A percentile compares a stretch with the other conserved stretches of the same genome.
Conservation (phyloP, 2,113 vertebrate species). For the Lontra canadensis region DNA sequence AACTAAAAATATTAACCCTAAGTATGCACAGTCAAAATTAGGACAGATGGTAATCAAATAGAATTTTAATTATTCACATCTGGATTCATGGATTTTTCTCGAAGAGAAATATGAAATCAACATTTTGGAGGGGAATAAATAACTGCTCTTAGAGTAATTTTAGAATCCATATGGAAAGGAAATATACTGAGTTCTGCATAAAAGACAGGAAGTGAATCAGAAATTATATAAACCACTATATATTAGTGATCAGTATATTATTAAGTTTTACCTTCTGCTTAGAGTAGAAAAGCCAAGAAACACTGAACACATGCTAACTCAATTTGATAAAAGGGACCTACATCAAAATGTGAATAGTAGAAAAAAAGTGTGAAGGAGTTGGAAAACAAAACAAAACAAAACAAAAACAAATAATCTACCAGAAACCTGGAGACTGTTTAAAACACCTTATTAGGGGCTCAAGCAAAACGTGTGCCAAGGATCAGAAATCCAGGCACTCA, state of each 20-base stretch:
- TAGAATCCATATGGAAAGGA: conserved; percentile 68
- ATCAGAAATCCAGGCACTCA: conserved; percentile 60
- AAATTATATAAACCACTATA: conserved; percentile 57
- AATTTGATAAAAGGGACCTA: conserved; percentile 57
- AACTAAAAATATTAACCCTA: conserved; percentile 40
- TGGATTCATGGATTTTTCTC: conserved; percentile 46
- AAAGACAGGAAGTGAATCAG: conserved; percentile 67
- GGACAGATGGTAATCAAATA: conserved; percentile 45
- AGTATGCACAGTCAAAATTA: conserved; percentile 26
- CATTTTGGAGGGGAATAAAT: conserved; percentile 27
- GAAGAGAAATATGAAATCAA: conserved; percentile 35
- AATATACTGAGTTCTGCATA: conserved; percentile 35
- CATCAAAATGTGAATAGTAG: conserved; percentile 45
- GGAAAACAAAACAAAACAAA: background rate
- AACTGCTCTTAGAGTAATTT: conserved; percentile 64
- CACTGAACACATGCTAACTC: conserved; percentile 45
- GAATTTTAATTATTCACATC: conserved; percentile 61
- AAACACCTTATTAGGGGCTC: conserved; percentile 52
- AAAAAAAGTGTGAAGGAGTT: conserved; percentile 8
- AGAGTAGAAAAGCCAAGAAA: conserved; percentile 49
- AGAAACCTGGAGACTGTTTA: conserved; percentile 53
- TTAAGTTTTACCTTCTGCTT: conserved; percentile 55
- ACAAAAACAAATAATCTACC: conserved; percentile 49
- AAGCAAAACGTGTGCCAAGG: conserved; percentile 33
- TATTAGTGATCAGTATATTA: conserved; percentile 63